phyloP scores from a whole-genome alignment of 2,888 invertebrate genomes.

The Lutraria lutraria region DNA sequence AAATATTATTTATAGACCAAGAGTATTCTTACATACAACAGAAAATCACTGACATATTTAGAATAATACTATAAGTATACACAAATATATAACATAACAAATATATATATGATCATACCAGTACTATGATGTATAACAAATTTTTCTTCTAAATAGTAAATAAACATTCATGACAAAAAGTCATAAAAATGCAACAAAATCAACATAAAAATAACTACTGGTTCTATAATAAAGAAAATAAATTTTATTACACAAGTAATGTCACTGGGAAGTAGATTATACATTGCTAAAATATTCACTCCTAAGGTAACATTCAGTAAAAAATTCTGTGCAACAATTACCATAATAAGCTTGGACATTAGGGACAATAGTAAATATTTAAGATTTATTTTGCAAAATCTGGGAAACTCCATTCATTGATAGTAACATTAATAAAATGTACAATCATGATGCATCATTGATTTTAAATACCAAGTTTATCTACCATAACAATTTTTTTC shows the following conservation, averaged over 20 bases:
- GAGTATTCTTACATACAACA: not conserved
- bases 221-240: not conserved
- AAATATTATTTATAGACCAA: not conserved
- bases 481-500: too few relatives aligned
- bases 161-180: not conserved
- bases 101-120: not conserved
- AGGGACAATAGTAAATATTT: too few relatives aligned
- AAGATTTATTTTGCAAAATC: too few relatives aligned
- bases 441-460: too few relatives aligned
- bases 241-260: not conserved
- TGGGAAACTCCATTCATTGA: too few relatives aligned
- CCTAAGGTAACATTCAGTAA: not conserved
- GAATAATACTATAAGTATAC: conserved; percentile 8
- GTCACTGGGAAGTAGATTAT: not conserved
- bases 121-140: not conserved
- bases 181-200: not conserved
- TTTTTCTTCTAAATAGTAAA: conserved; percentile 7
- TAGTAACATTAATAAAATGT: too few relatives aligned
- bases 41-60: not conserved
- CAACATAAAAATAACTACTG: not conserved
- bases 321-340: too few relatives aligned
- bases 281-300: not conserved
- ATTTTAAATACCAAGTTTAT: too few relatives aligned
- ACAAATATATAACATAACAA: conserved; percentile 12
- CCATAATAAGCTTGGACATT: too few relatives aligned